Evolutionary conservation across 1,140 invertebrate genomes (phyloP).

Genomic region (Penaeus indicus): DNA sequence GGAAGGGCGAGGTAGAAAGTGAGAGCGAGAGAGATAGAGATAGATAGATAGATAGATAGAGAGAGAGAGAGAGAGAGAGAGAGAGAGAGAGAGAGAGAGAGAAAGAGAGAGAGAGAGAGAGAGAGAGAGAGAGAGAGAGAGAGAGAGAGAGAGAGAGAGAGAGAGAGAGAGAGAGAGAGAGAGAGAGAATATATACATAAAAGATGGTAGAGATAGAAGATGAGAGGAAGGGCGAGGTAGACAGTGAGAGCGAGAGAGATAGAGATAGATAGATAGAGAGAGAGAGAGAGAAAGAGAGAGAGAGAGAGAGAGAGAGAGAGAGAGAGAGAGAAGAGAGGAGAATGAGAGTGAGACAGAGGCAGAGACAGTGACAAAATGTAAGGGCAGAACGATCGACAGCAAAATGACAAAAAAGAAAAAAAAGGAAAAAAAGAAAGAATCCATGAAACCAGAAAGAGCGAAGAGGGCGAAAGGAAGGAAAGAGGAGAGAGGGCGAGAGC

Average conservation of each 20-base stretch:
- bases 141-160: background rate
- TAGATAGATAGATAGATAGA: no score
- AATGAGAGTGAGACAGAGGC: background rate
- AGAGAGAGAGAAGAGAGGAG: background rate
- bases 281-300: no score
- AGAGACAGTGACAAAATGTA: background rate
- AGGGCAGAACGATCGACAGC: background rate
- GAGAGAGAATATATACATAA: background rate
- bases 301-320: background rate
- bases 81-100: background rate
- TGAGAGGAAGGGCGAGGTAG: background rate
- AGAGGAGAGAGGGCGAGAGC: conserved; percentile 1
- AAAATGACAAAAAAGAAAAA: background rate
- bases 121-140: no score
- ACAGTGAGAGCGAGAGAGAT: no score
- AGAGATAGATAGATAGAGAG: no score
- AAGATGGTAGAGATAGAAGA: background rate
- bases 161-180: no score
- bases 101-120: no score
- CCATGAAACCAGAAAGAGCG: background rate
- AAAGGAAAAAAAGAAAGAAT: background rate
- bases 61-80: no score
- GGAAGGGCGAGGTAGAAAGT: background rate
- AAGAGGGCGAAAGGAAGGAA: background rate
- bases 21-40: no score